Evolutionary conservation across 1,140 invertebrate genomes (phyloP), one percentile per base, ranked within the genome.

Genomic region (Ladona fulva): DNA sequence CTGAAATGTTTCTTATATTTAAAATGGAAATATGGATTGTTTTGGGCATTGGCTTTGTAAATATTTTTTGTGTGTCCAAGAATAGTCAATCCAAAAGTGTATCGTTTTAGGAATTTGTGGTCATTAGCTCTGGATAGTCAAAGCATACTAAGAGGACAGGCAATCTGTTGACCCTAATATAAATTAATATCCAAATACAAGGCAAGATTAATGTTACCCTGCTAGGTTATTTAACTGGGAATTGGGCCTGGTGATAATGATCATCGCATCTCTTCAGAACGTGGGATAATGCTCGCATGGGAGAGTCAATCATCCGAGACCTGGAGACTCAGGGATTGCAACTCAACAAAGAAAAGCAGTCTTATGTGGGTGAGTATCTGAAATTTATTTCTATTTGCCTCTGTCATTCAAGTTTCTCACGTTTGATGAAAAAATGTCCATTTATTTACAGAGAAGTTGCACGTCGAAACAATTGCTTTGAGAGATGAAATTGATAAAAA

Each of bases 311-410:
- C 80, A 87, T 87, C 25, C 79, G 84, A 29, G 85, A 85, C 77
- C 78, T 87, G 25, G 85, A 87, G 78, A 82, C 82, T 74, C 85
- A 86, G 42, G 86, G 86, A 66, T 79, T 84, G 22, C 77, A 84
- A 78, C 82, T 87, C 80, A 85, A 85, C 29, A 83, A 86, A 78
- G 86, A 87, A 79, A 86, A 85, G 81, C 85, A 86, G 77, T 80
- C 82, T 73, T 86, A 86, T 78, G 81, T 82, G 44, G 79, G 79
- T 79, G 75, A 78, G 79, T 74, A 42, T 19, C n/a, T 75, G 11
- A 75, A 25, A 24, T 75, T 16, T 5, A 1, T 12, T 66, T 66
- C 3, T 22, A 66, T 66, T 66, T 66, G 14, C 8, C 8, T 37
- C 29, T 37, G 3, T 37, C 1, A 37, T 37, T 37, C 8, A 8